Evolutionary conservation across 2,888 invertebrate genomes (phyloP).

Genomic region (Monoplex corrugatus): DNA sequence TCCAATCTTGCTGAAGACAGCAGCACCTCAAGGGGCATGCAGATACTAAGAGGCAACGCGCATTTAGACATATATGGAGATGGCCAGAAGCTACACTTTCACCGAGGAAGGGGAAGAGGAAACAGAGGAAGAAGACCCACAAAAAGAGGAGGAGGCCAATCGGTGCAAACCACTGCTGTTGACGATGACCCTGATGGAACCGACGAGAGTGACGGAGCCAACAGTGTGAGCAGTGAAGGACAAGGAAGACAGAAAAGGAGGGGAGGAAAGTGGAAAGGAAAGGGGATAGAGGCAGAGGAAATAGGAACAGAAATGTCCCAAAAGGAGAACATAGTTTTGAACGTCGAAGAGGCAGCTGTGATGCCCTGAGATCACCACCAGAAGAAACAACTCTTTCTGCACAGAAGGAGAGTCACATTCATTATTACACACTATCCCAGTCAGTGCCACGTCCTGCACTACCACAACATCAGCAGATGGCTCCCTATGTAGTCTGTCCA

Average conservation of each 20-base stretch:
- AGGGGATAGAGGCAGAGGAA: conserved; percentile 6
- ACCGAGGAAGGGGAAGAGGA: not conserved
- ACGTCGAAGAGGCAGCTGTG: not conserved
- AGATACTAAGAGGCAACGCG: not conserved
- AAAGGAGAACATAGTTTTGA: not conserved
- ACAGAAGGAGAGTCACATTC: not conserved
- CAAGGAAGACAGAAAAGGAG: not conserved
- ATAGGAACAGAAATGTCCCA: not conserved
- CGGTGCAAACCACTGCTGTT: not conserved
- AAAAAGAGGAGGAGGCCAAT: not conserved
- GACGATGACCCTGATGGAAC: not conserved
- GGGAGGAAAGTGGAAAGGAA: not conserved
- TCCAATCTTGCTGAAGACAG: not conserved
- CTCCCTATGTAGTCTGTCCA: not conserved
- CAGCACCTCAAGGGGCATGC: not conserved
- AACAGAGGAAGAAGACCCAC: not conserved
- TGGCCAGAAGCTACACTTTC: not conserved
- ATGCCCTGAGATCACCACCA: not conserved
- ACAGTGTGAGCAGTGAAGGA: not conserved
- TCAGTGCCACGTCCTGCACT: not conserved
- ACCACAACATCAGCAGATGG: not conserved
- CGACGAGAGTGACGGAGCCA: conserved; percentile 13
- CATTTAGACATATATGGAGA: not conserved
- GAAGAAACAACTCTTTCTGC: not conserved
- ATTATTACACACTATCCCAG: not conserved